Percentiles rank a stretch among this genome's conserved stretches.
Conservation (phyloP, 1,140 invertebrate genomes). For the Apis mellifera region Amel_HAv3.1 CM009941.2:15369001-15369500, state of each 20-base stretch:
- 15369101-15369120: not conserved
- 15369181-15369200: not conserved
- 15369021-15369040: not conserved
- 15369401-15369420: not conserved
- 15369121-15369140: not conserved
- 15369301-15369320: constrained; percentile 51
- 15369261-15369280: not conserved
- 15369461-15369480: not conserved
- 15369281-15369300: constrained; percentile 30
- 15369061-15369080: not conserved
- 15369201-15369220: not conserved
- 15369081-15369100: too few relatives aligned
- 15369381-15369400: not conserved
- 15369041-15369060: not conserved
- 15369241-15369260: not conserved
- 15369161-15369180: constrained; percentile 37
- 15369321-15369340: constrained; percentile 2
- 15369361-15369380: not conserved
- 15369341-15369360: not conserved
- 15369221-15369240: too few relatives aligned
- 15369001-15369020: not conserved
- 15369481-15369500: too few relatives aligned
- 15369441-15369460: not conserved
- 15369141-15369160: constrained; percentile 42
- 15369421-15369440: not conserved